Conservation (phyloP, 2,113 vertebrate species). For the Trogon surrucura region DNA sequence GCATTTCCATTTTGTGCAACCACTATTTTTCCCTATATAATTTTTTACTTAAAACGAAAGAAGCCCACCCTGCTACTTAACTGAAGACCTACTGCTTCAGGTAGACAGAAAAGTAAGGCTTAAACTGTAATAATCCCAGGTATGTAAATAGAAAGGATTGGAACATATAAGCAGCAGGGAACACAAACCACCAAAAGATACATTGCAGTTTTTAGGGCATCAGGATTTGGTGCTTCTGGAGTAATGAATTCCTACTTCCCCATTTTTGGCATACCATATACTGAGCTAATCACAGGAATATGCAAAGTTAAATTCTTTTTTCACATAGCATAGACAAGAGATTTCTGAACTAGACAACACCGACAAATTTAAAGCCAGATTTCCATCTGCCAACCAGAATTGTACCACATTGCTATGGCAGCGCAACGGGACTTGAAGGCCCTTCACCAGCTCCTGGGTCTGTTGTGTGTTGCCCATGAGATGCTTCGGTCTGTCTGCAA, state of each 20-base stretch:
- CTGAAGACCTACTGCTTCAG: not conserved
- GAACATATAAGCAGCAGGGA: not conserved
- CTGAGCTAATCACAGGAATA: not conserved
- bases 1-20: not conserved
- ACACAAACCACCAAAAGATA: not conserved
- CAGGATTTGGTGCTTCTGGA: not conserved
- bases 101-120: not conserved
- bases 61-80: not conserved
- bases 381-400: not conserved
- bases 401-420: not conserved
- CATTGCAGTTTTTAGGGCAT: not conserved
- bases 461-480: accelerated
- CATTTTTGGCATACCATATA: not conserved
- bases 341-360: not conserved
- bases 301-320: not conserved
- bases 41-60: not conserved
- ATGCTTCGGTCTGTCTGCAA: not conserved
- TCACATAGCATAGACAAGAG: not conserved
- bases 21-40: not conserved
- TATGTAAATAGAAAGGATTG: not conserved
- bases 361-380: not conserved
- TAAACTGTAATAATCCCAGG: not conserved
- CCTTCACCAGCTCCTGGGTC: not conserved
- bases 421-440: not conserved
- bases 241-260: not conserved